Evolutionary conservation across 2,888 invertebrate species (phyloP).

Genomic region (Rhagium mordax): DNA sequence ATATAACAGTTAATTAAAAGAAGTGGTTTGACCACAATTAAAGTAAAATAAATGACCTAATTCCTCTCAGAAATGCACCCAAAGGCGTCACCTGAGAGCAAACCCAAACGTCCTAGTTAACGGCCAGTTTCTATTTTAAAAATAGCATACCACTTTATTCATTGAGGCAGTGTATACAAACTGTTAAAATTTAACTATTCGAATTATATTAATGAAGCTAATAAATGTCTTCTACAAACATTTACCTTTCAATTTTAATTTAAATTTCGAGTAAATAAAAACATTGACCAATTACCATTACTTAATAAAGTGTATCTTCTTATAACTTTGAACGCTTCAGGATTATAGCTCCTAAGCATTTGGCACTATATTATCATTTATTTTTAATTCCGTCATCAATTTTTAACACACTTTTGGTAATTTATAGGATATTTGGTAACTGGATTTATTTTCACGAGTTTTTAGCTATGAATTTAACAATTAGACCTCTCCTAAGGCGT

Average conservation of each 20-base stretch:
- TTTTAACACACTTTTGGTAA: too few species aligned
- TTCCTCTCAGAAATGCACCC: constrained; percentile 32
- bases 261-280: too few species aligned
- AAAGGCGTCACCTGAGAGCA: constrained; percentile 5
- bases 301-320: too few species aligned
- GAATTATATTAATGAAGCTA: neutral
- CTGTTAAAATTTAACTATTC: neutral
- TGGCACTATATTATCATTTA: too few species aligned
- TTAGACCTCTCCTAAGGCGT: too few species aligned
- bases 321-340: too few species aligned
- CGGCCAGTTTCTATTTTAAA: neutral
- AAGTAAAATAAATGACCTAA: constrained; percentile 41
- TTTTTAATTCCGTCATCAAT: too few species aligned
- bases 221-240: neutral
- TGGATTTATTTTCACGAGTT: too few species aligned
- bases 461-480: too few species aligned
- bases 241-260: neutral
- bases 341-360: too few species aligned
- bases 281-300: too few species aligned
- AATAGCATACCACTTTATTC: neutral
- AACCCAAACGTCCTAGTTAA: neutral
- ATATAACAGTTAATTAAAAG: constrained; percentile 30
- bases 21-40: constrained; percentile 33
- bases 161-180: neutral
- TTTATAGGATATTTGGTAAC: too few species aligned